A percentile compares a stretch with the other conserved stretches of the same genome.
These are phyloP conservation scores for Cydia amplana DNA, from an alignment of 1,140 invertebrate species.

Conservation along the genomic window DNA sequence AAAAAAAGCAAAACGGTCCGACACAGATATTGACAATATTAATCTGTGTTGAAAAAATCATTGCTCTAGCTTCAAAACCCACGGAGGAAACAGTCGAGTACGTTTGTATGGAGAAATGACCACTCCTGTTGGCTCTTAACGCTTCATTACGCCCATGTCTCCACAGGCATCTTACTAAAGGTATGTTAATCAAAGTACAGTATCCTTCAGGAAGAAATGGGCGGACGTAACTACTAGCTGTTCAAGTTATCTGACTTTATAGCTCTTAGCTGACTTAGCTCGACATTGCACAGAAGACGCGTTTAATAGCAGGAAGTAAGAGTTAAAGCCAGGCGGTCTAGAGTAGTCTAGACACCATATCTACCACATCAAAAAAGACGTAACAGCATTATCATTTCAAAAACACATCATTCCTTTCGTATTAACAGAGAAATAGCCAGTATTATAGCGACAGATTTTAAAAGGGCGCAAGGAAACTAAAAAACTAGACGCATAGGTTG, in stretches of 20 bases:
- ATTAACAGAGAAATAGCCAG: neutral
- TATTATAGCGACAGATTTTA: neutral
- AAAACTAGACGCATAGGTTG: neutral
- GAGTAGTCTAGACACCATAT: neutral
- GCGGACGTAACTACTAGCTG: neutral
- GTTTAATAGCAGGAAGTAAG: conserved; percentile 11
- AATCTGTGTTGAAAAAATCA: too few species aligned
- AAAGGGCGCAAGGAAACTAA: neutral
- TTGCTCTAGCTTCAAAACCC: too few species aligned
- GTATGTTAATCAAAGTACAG: neutral
- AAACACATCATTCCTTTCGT: neutral
- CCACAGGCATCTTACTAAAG: neutral
- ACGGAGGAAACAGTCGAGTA: too few species aligned
- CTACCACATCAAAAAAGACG: neutral
- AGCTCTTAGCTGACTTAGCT: neutral
- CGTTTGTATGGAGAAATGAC: too few species aligned
- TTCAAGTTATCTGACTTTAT: neutral
- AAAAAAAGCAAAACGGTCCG: too few species aligned
- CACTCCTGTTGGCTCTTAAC: too few species aligned
- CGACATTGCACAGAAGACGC: conserved; percentile 4
- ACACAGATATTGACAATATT: too few species aligned
- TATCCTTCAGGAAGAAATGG: neutral
- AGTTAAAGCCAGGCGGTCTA: conserved; percentile 16
- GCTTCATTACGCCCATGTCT: neutral
- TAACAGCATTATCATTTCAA: neutral